Percentiles rank a stretch among this genome's conserved stretches.
Conservation (phyloP, 2,797 vertebrate species). For the Cynopterus sphinx region DNA sequence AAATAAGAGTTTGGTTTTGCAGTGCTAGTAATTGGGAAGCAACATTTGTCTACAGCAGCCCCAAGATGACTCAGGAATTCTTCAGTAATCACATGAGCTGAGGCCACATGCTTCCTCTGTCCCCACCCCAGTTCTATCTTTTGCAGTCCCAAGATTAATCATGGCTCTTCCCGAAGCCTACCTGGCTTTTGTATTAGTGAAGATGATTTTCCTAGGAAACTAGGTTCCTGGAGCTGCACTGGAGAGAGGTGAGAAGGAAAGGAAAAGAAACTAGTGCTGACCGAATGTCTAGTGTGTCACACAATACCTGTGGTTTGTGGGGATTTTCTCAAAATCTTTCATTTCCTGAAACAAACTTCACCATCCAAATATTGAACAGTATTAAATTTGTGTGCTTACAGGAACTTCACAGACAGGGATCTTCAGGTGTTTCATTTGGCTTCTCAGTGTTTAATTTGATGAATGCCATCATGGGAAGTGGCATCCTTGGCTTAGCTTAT, state of each 20-base stretch:
- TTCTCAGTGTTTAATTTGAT: slow-evolving; percentile 96
- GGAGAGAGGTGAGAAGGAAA: neutral
- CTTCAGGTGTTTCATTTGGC: slow-evolving; percentile 89
- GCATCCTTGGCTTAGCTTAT: slow-evolving; percentile 95
- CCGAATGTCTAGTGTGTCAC: neutral
- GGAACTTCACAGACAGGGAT: slow-evolving; percentile 63
- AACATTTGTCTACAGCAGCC: neutral
- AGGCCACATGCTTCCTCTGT: neutral
- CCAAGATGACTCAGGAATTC: slow-evolving; percentile 35
- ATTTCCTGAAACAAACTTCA: neutral
- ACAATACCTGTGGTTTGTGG: neutral
- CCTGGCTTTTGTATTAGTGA: neutral
- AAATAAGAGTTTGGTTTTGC: slow-evolving; percentile 1
- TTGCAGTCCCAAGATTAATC: neutral
- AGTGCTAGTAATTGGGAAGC: neutral
- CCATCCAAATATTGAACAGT: slow-evolving; percentile 2
- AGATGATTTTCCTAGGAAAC: neutral
- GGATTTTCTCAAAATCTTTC: neutral
- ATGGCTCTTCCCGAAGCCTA: neutral
- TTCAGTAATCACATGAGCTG: slow-evolving; percentile 39
- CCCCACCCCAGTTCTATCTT: neutral
- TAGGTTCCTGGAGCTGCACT: neutral
- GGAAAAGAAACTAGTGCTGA: neutral
- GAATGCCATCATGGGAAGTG: slow-evolving; percentile 98
- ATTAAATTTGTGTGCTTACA: slow-evolving; percentile 69